Evolutionary conservation across 2,888 invertebrate genomes (phyloP).

Genomic region (Drosophila monieri): DNA sequence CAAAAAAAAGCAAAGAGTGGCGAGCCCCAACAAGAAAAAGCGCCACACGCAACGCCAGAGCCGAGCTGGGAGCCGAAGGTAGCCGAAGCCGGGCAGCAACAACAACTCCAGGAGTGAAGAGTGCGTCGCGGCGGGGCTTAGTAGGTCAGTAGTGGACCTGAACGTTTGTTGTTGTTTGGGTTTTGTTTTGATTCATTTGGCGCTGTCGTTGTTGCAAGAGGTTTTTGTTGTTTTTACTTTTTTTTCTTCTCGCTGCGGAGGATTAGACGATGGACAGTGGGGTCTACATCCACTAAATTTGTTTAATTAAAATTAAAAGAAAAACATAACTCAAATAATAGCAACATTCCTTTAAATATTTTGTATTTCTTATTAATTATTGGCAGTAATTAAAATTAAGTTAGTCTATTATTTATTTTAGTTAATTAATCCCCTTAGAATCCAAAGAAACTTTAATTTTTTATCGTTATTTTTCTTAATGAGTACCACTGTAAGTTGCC

Average conservation of each 20-base stretch:
- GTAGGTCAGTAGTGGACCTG: slow-evolving; percentile 83
- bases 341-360: no score
- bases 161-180: slow-evolving; percentile 46
- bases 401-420: no score
- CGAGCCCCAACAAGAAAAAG: slow-evolving; percentile 50
- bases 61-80: slow-evolving; percentile 46
- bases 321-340: no score
- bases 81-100: slow-evolving; percentile 32
- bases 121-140: slow-evolving; percentile 62
- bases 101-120: slow-evolving; percentile 39
- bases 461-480: not conserved
- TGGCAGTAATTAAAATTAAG: no score
- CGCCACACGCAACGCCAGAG: slow-evolving; percentile 55
- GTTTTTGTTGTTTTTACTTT: slow-evolving; percentile 46
- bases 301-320: no score
- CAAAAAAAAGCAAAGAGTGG: slow-evolving; percentile 28
- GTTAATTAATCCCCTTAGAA: no score
- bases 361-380: not conserved
- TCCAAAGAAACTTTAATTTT: no score
- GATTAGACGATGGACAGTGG: slow-evolving; percentile 28
- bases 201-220: slow-evolving; percentile 37
- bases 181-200: slow-evolving; percentile 61
- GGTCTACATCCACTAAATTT: not conserved
- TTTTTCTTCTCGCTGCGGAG: slow-evolving; percentile 42
- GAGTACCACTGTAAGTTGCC: not conserved